A percentile compares a stretch with the other conserved stretches of the same genome.
phyloP scores from a whole-genome alignment of 2,113 vertebrate genomes.

The Dissostichus mawsoni region DNA sequence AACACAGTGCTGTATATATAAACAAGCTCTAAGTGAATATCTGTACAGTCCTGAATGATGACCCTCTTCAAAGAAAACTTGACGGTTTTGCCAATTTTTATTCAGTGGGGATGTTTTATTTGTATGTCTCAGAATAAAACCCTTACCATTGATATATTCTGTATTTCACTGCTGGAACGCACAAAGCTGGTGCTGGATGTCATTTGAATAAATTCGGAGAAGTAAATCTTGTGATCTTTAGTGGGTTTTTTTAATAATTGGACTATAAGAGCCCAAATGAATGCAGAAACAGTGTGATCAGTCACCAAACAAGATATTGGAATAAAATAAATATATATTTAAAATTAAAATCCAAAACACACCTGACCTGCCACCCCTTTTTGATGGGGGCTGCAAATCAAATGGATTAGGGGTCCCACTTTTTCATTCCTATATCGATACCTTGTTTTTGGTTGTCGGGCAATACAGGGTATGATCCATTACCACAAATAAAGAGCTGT shows the following conservation, averaged over 20 bases:
- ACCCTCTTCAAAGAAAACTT: constrained; percentile 1
- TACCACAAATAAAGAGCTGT: too few species aligned
- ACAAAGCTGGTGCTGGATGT: constrained; percentile 71
- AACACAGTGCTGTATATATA: constrained; percentile 46
- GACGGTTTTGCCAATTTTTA: constrained; percentile 36
- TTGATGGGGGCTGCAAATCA: background rate
- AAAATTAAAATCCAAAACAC: background rate
- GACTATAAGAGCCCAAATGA: background rate
- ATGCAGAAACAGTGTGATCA: background rate
- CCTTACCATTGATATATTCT: constrained; percentile 27
- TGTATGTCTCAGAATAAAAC: constrained; percentile 36
- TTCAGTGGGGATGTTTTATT: constrained; percentile 39
- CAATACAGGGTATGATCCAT: too few species aligned
- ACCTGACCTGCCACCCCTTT: background rate
- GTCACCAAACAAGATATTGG: background rate
- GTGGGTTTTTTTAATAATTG: constrained; percentile 13
- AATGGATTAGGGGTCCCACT: background rate
- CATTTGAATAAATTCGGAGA: constrained; percentile 73
- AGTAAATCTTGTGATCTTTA: constrained; percentile 38
- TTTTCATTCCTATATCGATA: too few species aligned
- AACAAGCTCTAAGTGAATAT: background rate
- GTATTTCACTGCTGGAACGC: constrained; percentile 69
- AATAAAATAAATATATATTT: background rate
- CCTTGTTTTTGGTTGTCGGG: too few species aligned
- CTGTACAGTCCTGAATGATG: constrained; percentile 31